Evolutionary conservation across 2,113 vertebrate genomes (phyloP), one percentile per base, ranked within the genome.

Genomic region (Puntigrus tetrazona): DNA sequence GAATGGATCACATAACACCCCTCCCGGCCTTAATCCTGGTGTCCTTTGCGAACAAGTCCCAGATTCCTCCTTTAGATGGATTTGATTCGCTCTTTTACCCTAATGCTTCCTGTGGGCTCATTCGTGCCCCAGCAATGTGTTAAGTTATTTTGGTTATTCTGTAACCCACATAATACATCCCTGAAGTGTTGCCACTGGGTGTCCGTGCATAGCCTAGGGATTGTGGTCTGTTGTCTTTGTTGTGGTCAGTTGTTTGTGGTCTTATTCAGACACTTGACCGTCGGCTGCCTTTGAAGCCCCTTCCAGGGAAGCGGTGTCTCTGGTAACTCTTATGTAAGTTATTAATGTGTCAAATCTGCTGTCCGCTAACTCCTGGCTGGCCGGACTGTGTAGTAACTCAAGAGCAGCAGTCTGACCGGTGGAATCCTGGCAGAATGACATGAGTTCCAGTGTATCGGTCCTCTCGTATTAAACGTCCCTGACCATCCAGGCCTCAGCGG

Each of bases 361-460:
- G 82, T 84, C 63, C 27, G 52, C 79, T 85, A 22, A 65, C 16
- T 50, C 41, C 29, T 86, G 22, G 22, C 77, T 1, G n/a, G 27
- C 27, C 20, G 25, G 43, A 3, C 20, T 72, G 70, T 10, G 3
- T 22, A 16, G 76, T 72, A 78, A 88, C 87, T 88, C 83, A 86
- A 89, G 88, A 84, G 14, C 85, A 47, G 67, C 69, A 63, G 55
- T 57, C 11, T 69, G 65, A 84, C 86, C 36, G 57, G 41, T 36
- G 86, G 82, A 89, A 86, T 88, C 88, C 83, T 61, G 86, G 73
- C 82, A 69, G 55, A 43, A 81, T 72, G 84, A 83, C 75, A 86
- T 7, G n/a, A 86, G 77, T 14, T 43, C 59, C 22, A 50, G 27
- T 63, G 13, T 65, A 34, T 41, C 0, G 9, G 47, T 70, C n/a